Evolutionary conservation across 2,888 invertebrate species (phyloP).

Genomic region (Netelia virgata): DNA sequence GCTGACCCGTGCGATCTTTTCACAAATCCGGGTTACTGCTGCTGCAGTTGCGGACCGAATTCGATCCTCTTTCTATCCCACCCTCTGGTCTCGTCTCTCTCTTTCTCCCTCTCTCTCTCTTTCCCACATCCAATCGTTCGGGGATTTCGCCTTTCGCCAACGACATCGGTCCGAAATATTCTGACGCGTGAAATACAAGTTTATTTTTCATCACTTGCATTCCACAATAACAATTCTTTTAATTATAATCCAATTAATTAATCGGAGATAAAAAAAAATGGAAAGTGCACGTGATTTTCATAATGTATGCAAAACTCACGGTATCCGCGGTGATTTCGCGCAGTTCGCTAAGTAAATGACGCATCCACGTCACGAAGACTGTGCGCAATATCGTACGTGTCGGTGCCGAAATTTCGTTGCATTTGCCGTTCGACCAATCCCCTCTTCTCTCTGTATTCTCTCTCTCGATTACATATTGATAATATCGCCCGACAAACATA

Average conservation of each 20-base stretch:
- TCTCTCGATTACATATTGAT: conserved; percentile 71
- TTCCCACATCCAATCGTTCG: conserved; percentile 49
- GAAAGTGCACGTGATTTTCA: not conserved
- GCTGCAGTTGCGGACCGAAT: conserved; percentile 62
- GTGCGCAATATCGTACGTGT: not conserved
- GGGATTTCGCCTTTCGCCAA: conserved; percentile 67
- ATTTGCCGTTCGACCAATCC: not conserved
- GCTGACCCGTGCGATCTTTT: conserved; percentile 84
- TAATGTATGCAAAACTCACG: not conserved
- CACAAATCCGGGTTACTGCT: conserved; percentile 83
- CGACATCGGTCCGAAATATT: conserved; percentile 57
- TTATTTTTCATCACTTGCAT: conserved; percentile 30
- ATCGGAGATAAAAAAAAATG: no score
- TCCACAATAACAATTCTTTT: not conserved
- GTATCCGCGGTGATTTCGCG: not conserved
- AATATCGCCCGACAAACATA: conserved; percentile 74
- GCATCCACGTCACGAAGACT: not conserved
- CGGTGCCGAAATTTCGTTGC: conserved; percentile 13
- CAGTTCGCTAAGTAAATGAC: not conserved
- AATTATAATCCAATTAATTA: not conserved
- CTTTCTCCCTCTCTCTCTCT: conserved; percentile 69
- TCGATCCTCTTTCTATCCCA: conserved; percentile 66
- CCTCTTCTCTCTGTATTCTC: conserved; percentile 30
- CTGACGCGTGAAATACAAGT: conserved; percentile 46
- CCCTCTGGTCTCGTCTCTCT: conserved; percentile 65